Evolutionary conservation across 1,140 invertebrate species (phyloP).

Genomic region (Caenorhabditis inopinata): DNA sequence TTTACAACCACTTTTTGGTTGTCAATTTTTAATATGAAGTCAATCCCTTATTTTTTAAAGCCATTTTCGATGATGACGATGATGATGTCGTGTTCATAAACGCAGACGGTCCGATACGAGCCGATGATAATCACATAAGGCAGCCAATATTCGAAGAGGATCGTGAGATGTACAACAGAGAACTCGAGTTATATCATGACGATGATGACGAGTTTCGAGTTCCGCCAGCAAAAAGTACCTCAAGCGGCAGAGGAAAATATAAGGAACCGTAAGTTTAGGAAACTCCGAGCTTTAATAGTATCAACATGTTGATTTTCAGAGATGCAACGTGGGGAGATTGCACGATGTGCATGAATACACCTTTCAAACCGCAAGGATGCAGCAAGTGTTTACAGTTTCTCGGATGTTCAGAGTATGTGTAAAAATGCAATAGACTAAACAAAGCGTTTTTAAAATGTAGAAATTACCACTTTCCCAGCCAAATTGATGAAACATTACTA

Average conservation of each 20-base stretch:
- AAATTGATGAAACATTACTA: too few relatives aligned
- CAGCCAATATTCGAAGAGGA: not conserved
- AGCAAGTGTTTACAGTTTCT: conserved; percentile 2
- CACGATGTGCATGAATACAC: not conserved
- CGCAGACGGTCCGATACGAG: not conserved
- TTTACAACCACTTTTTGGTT: too few relatives aligned
- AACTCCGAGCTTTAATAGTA: not conserved
- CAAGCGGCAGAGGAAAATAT: not conserved
- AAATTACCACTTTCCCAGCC: too few relatives aligned
- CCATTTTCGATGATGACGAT: too few relatives aligned
- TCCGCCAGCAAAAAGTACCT: not conserved
- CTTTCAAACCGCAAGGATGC: conserved; percentile 5
- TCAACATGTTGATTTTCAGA: not conserved
- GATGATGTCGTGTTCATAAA: not conserved
- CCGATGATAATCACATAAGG: not conserved
- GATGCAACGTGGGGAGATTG: conserved; percentile 5
- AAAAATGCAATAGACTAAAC: not conserved
- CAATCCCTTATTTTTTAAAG: too few relatives aligned
- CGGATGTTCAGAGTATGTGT: not conserved
- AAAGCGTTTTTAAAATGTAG: too few relatives aligned
- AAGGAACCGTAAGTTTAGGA: not conserved
- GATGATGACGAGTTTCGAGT: not conserved
- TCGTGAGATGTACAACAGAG: not conserved
- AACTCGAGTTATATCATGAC: not conserved
- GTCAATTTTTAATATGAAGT: too few relatives aligned